phyloP scores from a whole-genome alignment of 2,113 vertebrate genomes.

The Ctenodactylus gundi region DNA sequence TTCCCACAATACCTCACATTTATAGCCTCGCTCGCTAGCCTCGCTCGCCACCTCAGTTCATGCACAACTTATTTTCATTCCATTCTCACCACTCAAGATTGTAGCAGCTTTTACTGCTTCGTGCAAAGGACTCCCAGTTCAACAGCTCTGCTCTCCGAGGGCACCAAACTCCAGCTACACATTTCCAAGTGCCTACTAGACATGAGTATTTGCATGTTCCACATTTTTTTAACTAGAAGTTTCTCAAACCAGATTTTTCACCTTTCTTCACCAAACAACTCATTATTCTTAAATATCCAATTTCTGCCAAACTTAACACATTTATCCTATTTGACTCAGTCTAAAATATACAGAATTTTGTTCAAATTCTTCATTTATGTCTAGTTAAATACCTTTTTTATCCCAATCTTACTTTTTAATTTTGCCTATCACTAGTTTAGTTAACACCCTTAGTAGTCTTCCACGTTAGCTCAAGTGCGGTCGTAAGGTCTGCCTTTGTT shows the following conservation, averaged over 20 bases:
- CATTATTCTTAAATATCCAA: constrained; percentile 47
- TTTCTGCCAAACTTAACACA: constrained; percentile 26
- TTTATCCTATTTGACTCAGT: constrained; percentile 17
- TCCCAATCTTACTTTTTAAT: background rate
- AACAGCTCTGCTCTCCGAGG: background rate
- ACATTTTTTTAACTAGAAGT: constrained; percentile 40
- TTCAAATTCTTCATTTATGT: constrained; percentile 6
- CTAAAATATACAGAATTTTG: constrained; percentile 12
- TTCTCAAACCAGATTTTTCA: constrained; percentile 51
- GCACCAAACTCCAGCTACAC: background rate
- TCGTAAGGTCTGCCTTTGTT: background rate
- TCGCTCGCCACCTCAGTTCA: background rate
- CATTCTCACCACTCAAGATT: background rate
- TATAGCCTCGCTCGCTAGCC: background rate
- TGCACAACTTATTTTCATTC: background rate
- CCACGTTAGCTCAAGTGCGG: background rate
- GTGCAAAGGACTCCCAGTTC: background rate
- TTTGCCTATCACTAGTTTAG: background rate
- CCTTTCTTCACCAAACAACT: constrained; percentile 49
- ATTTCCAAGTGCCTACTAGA: constrained; percentile 24
- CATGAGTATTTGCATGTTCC: constrained; percentile 33
- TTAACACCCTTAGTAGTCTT: background rate
- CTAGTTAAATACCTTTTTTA: background rate
- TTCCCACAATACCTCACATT: background rate
- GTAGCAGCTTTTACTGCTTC: background rate